Base-by-base conservation (phyloP, 2,113 vertebrate species). In the Alectura lathami region DNA sequence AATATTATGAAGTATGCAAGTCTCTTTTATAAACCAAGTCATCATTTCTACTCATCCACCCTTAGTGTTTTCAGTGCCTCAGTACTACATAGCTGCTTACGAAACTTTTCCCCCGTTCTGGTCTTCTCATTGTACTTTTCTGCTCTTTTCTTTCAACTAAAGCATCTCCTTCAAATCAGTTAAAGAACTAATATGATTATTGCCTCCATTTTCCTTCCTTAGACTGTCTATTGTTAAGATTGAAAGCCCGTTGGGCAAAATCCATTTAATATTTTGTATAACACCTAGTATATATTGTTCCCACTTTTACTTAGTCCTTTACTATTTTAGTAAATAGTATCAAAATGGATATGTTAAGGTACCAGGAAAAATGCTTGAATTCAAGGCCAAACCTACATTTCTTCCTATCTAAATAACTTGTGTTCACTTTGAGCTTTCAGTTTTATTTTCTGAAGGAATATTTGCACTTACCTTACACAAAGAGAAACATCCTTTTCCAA, bases 1-100 rank as follows among this genome's bases (percentile, higher is more conserved):
- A 69, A 43, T 59, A 54, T 29, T 6, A 68, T 22, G 4, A 8
- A 1, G 4, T 0, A 0, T 24, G 1, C 30, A 27, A 47, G 14
- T 3, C 84, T 17, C 8, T 82, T 75, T 84, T 54, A n/a, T 47
- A 47, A 17, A 67, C 15, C 15, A 68, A 70, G 34, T 40, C 43
- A 70, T 11, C 16, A 29, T 63, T 92, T 89, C 40, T 32, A 6
- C 40, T 17, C 23, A 54, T 42, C 7, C 42, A 18, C 38, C 50
- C 22, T 47, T 24, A 48, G 5, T 18, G 16, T 48, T 75, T 84
- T 67, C 36, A 32, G 38, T 64, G 24, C n/a, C 67, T 30, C 30
- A 38, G 13, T 27, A 59, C 21, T 30, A 22, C 7, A 48, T 4
- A 47, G 34, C 7, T 84, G 56, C 7, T 12, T 22, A 64, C 7